Conservation (phyloP, 2,888 invertebrate species). For the Hedya salicella region DNA sequence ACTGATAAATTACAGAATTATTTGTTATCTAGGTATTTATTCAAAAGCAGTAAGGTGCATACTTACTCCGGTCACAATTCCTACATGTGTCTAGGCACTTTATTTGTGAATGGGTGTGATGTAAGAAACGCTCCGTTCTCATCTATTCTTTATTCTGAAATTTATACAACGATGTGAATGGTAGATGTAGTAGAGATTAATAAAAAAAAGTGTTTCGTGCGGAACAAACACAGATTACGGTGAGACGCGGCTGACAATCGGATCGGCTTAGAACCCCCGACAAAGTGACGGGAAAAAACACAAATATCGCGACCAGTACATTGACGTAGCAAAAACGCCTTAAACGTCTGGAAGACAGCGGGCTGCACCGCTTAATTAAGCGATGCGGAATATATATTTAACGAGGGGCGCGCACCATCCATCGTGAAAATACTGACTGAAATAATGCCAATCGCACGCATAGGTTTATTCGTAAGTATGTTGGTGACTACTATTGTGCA, state of each 20-base stretch:
- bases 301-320: not conserved
- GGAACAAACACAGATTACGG: constrained; percentile 64
- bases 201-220: constrained; percentile 37
- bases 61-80: not conserved
- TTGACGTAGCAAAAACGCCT: not conserved
- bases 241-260: constrained; percentile 60
- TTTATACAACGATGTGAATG: constrained; percentile 17
- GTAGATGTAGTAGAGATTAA: constrained; percentile 13
- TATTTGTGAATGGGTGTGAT: constrained; percentile 2
- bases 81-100: not conserved
- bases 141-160: constrained; percentile 31
- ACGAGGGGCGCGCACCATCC: too few species aligned
- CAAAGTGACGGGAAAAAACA: not conserved
- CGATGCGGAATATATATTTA: too few species aligned
- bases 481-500: too few species aligned
- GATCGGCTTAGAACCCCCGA: constrained; percentile 52
- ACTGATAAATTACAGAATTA: too few species aligned
- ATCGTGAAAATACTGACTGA: not conserved
- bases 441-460: too few species aligned
- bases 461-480: too few species aligned
- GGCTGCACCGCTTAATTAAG: too few species aligned
- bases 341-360: not conserved
- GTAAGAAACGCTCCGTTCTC: not conserved
- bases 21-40: too few species aligned
- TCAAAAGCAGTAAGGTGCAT: not conserved